Conservation (phyloP, 2,113 vertebrate species). For the Chloropsis cyanopogon region DNA sequence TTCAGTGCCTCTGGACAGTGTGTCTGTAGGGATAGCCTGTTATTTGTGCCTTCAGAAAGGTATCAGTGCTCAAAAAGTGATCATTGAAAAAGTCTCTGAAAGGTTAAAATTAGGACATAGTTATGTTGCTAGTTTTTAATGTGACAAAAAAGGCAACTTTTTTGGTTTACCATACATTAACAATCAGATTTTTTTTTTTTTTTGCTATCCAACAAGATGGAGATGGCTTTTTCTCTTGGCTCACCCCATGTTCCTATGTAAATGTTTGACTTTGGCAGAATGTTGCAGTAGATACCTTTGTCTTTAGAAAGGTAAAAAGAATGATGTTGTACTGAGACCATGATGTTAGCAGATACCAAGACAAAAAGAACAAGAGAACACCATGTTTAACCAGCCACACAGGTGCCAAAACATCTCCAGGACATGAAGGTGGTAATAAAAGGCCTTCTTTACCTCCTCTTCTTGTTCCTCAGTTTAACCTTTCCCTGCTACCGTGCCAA, state of each 20-base stretch:
- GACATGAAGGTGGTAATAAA: neutral
- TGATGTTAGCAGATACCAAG: neutral
- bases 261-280: neutral
- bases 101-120: neutral
- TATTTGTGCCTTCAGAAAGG: neutral
- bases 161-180: neutral
- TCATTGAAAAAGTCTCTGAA: neutral
- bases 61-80: neutral
- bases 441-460: neutral
- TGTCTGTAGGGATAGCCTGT: neutral
- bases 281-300: neutral
- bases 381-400: neutral
- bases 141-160: neutral
- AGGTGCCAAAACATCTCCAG: neutral
- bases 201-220: neutral
- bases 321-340: neutral
- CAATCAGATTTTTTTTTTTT: neutral
- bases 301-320: neutral
- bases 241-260: neutral
- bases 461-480: neutral
- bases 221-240: neutral
- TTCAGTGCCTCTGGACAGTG: neutral
- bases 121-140: neutral
- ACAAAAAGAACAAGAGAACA: neutral
- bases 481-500: neutral